Evolutionary conservation across 2,888 invertebrate species (phyloP), one percentile per base, ranked within the genome.

Genomic region (Leptogaster cylindrica): DNA sequence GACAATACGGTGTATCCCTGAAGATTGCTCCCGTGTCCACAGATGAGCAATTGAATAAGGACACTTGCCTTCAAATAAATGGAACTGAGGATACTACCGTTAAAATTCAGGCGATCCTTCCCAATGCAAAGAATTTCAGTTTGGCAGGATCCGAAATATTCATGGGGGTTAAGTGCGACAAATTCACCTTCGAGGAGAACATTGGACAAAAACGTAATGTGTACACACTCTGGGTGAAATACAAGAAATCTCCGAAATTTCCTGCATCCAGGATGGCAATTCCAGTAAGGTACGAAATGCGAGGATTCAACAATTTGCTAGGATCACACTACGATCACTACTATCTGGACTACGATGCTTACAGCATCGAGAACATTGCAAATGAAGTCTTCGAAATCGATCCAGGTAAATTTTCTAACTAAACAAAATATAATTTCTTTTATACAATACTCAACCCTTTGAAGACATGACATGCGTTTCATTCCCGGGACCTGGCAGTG

Each of bases 291-390:
- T 97, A 96, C 78, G 94, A 96, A 82, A 97, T 97, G 97, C 88
- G 88, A 76, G 97, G 97, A 0, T 97, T 86, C 80, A 96, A 97
- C 79, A 87, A 89, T 0, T 83, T 97, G 1, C 83, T 97, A n/a
- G 96, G 96, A 0, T 96, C 96, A 0, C 97, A 97, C 80, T 97
- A 92, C 77, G 97, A 97, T 80, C 95, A 96, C 79, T 97, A 97
- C 77, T 92, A 91, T 77, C 78, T 97, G 51, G 88, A 90, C 46
- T 97, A 97, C 75, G 86, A 87, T 44, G 83, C 84, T 69, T 89
- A 87, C 71, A 81, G 85, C 41, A 84, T 87, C 5, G 89, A 89
- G 28, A 84, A 85, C 36, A 90, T 91, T 39, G 86, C 87, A 69
- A 84, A 87, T 46, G 84, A 86, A 28, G 88, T 90, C 0, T 94